A percentile compares a stretch with the other conserved stretches of the same genome.
Conservation (phyloP, 1,140 invertebrate species). For the Ceratosolen solmsi region DNA sequence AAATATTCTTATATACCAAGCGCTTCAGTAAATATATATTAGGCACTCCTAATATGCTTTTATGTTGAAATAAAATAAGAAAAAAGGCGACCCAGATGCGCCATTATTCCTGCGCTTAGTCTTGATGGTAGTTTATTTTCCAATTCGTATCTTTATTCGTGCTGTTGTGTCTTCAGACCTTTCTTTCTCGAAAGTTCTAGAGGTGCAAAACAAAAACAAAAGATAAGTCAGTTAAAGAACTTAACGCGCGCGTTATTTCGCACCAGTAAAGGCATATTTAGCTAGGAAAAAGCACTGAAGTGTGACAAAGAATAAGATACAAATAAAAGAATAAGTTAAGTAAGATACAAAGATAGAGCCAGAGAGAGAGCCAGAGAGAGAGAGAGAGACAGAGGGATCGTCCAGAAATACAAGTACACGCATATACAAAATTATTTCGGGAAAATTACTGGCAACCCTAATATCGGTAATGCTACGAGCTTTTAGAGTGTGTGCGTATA, state of each 20-base stretch:
- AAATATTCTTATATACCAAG: no score
- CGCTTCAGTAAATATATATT: neutral
- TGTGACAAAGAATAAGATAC: no score
- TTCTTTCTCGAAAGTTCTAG: neutral
- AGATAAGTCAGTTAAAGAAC: no score
- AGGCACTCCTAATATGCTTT: neutral
- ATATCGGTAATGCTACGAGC: neutral
- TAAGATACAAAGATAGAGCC: no score
- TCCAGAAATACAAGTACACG: neutral
- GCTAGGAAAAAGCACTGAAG: no score
- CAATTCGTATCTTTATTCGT: neutral
- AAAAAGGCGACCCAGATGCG: neutral
- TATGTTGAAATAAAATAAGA: neutral
- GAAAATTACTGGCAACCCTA: neutral
- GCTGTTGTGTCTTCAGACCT: no score
- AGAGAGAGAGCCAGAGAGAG: neutral
- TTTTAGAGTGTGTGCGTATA: neutral
- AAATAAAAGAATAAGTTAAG: no score
- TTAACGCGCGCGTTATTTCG: no score
- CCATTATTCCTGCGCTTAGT: neutral
- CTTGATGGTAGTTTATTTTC: neutral
- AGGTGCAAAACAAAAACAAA: neutral
- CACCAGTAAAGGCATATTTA: no score
- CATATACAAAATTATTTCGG: neutral
- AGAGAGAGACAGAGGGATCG: neutral